Evolutionary conservation across 2,888 invertebrate genomes (phyloP).

Genomic region (Conus canariensis): DNA sequence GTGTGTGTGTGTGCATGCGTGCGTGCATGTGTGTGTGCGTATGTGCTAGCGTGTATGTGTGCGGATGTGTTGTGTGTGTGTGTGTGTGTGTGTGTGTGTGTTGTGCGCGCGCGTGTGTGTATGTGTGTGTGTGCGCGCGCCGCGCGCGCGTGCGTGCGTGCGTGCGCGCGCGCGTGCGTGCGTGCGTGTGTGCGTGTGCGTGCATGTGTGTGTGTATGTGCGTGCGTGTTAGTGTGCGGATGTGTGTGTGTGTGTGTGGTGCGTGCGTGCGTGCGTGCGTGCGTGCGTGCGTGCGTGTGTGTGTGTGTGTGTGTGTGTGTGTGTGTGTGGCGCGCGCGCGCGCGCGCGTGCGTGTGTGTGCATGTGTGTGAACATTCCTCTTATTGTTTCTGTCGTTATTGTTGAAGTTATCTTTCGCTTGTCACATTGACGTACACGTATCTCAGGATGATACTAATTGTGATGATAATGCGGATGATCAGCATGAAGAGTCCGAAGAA

Average conservation of each 20-base stretch:
- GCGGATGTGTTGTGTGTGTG: not conserved
- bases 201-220: not conserved
- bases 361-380: too few relatives aligned
- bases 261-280: not conserved
- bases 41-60: too few relatives aligned
- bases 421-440: not conserved
- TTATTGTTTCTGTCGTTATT: too few relatives aligned
- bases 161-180: not conserved
- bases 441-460: not conserved
- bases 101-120: too few relatives aligned
- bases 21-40: not conserved
- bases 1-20: not conserved
- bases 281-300: not conserved
- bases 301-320: not conserved
- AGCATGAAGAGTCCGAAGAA: too few relatives aligned
- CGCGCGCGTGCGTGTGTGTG: too few relatives aligned
- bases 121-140: not conserved
- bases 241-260: not conserved
- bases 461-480: slow-evolving; percentile 21
- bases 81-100: not conserved
- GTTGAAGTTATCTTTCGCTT: too few relatives aligned
- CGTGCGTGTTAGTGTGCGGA: not conserved
- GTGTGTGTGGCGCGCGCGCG: not conserved
- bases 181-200: not conserved
- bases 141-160: too few relatives aligned